Conservation (phyloP, 2,113 vertebrate genomes). For the Asarcornis scutulata region DNA sequence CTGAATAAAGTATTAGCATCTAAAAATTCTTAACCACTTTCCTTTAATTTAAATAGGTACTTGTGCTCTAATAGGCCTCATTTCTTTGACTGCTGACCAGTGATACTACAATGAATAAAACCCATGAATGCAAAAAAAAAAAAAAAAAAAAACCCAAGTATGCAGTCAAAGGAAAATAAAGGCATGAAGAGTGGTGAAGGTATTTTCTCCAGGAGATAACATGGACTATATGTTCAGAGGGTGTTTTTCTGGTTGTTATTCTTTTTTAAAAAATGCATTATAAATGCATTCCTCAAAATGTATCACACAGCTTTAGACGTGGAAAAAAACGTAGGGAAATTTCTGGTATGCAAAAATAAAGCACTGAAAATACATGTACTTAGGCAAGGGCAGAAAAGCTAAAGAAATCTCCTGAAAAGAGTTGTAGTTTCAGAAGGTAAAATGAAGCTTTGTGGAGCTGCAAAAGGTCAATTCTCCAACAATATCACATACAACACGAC, state of each 20-base stretch:
- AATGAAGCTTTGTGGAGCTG: neutral
- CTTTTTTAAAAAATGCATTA: neutral
- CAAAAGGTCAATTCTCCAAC: neutral
- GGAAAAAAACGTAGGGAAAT: neutral
- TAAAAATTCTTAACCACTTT: slow-evolving; percentile 61
- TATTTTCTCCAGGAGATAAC: neutral
- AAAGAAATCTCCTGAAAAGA: neutral
- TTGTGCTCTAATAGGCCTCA: slow-evolving; percentile 48
- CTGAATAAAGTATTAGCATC: slow-evolving; percentile 62
- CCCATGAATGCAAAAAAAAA: too few relatives aligned
- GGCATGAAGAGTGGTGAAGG: neutral
- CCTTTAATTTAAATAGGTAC: slow-evolving; percentile 63
- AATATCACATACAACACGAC: neutral
- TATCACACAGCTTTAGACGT: neutral
- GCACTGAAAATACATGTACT: neutral
- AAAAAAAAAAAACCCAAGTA: too few relatives aligned
- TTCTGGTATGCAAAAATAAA: neutral
- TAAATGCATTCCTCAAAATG: neutral
- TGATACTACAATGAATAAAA: slow-evolving; percentile 53
- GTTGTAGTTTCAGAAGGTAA: neutral
- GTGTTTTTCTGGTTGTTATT: neutral
- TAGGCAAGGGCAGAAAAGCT: neutral
- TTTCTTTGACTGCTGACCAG: slow-evolving; percentile 59
- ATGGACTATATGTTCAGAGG: neutral
- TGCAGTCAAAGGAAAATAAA: neutral